Evolutionary conservation across 2,797 vertebrate genomes (phyloP), one percentile per base, ranked within the genome.

Genomic region (Catostomus latipinnis): DNA sequence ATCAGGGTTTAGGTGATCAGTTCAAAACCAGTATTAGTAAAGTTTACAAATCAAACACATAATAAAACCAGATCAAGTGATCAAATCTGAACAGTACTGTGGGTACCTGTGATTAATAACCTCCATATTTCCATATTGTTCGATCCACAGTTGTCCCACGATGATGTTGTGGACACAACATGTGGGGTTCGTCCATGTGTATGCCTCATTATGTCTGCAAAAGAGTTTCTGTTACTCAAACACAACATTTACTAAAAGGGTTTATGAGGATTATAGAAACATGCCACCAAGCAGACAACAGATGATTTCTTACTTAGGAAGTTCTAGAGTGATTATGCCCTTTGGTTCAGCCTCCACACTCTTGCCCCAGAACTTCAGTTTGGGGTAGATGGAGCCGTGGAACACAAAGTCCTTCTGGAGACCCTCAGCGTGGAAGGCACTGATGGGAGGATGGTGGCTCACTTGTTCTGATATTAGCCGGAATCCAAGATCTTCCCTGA

Each of bases 161-260:
- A 99, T 99, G 78, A 99, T 97, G 83, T 99, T 99, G 90, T 99
- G 98, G 66, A 99, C 97, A 70, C 98, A 99, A 86, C 98, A 99
- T 0, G 96, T 98, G 61, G 98, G 98, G 84, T 99, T 99, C 82
- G 96, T 98, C 98, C 98, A 99, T 0, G 98, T 99, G 86, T 99
- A 99, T 0, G 96, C 95, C 92, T 99, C 98, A 1, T 94, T 96
- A 88, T 96, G 93, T 84, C 98, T 99, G 81, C 1, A n/a, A 70
- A 34, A 2, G 8, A 53, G 1, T 49, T 66, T 67, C 16, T 61
- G 6, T 65, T 46, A 65, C 34, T n/a, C 8, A 57, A 13, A 45
- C 16, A 14, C 11, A 11, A 60, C 45, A 18, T 48, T 73, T 48
- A 71, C 43, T 10, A 16, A 46, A 45, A 1, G 9, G 22, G 22